A percentile compares a stretch with the other conserved stretches of the same genome.
These are phyloP conservation scores for Drepana arcuata DNA, from an alignment of 1,140 invertebrate genomes.

Conservation along the genomic window DNA sequence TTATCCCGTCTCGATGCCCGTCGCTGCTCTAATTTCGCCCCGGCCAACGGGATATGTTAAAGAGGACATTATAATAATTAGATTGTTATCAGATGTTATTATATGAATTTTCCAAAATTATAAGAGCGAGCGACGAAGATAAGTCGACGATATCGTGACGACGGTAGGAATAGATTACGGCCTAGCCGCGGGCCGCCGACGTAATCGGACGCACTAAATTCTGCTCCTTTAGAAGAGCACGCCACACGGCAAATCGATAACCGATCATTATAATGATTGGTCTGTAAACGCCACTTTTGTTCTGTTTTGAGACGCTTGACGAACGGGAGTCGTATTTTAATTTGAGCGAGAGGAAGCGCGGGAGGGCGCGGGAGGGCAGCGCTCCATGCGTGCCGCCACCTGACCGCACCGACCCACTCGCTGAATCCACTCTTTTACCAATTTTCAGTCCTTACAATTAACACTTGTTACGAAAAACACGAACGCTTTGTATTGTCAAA, in stretches of 20 bases:
- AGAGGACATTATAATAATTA: slow-evolving; percentile 68
- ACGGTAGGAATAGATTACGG: slow-evolving; percentile 56
- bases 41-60: slow-evolving; percentile 59
- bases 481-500: slow-evolving; percentile 1
- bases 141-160: slow-evolving; percentile 47
- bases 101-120: slow-evolving; percentile 67
- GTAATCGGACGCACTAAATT: slow-evolving; percentile 50
- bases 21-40: slow-evolving; percentile 44
- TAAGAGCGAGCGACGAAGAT: slow-evolving; percentile 46
- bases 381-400: slow-evolving; percentile 11
- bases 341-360: slow-evolving; percentile 12
- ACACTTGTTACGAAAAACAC: too few relatives aligned
- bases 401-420: slow-evolving; percentile 5
- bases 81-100: slow-evolving; percentile 67
- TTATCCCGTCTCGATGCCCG: slow-evolving; percentile 33
- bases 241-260: slow-evolving; percentile 63
- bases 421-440: too few relatives aligned
- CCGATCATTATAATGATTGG: slow-evolving; percentile 67
- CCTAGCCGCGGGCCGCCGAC: slow-evolving; percentile 40
- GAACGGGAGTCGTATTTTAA: slow-evolving; percentile 55
- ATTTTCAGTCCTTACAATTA: too few relatives aligned
- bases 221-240: slow-evolving; percentile 54
- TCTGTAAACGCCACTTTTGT: slow-evolving; percentile 43
- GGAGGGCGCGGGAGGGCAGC: slow-evolving; percentile 3
- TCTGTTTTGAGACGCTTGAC: slow-evolving; percentile 41